phyloP scores from a whole-genome alignment of 2,113 vertebrate genomes.

The Zosterops borbonicus region DNA sequence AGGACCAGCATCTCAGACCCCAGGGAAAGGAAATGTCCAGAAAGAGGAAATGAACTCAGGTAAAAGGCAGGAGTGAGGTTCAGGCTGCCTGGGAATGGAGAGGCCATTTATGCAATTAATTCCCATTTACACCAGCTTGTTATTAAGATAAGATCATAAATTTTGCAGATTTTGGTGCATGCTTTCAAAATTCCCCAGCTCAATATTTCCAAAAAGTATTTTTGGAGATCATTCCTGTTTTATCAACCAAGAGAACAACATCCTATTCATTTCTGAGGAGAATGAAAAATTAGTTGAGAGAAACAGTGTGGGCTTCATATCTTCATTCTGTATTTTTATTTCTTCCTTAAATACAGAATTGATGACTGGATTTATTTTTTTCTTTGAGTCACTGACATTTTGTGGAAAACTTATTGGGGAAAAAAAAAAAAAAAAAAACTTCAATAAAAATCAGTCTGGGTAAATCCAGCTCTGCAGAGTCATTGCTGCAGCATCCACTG shows the following conservation, averaged over 20 bases:
- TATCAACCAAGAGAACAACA: not conserved
- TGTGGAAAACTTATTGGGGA: not conserved
- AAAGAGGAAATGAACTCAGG: not conserved
- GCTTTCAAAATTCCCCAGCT: not conserved
- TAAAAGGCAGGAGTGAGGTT: not conserved
- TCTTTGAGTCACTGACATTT: not conserved
- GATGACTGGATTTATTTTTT: not conserved
- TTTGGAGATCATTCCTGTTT: not conserved
- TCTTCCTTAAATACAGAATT: not conserved
- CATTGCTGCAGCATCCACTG: not conserved
- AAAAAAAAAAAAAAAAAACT: no score
- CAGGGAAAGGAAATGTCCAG: not conserved
- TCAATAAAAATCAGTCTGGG: not conserved
- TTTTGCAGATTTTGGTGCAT: not conserved
- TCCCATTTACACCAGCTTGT: not conserved
- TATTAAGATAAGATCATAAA: not conserved
- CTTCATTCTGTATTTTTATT: not conserved
- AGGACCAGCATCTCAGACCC: accelerated
- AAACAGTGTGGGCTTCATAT: not conserved
- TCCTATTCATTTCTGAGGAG: not conserved
- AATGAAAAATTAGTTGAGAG: not conserved
- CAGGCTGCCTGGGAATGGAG: not conserved
- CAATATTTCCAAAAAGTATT: not conserved
- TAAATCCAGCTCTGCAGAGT: not conserved
- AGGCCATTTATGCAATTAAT: not conserved